Base-by-base conservation (phyloP, 2,888 invertebrate species). In the Dynastes tityus region DNA sequence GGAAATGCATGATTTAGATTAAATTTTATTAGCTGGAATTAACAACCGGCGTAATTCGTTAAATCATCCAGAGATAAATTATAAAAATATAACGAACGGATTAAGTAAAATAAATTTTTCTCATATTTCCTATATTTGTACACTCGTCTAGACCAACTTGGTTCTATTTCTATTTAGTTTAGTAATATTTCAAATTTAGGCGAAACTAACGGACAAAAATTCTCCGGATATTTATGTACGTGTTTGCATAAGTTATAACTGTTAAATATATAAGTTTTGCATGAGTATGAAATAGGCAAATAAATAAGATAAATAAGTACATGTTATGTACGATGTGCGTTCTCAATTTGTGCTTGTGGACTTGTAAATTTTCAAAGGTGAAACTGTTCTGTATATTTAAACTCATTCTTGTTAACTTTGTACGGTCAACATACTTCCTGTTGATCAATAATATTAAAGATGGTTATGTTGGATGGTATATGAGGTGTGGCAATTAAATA, bases 251-350 rank as follows among this genome's bases (percentile, higher is more conserved):
- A 61, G 61, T 61, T 27, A 11, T 68, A 68, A 68, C 68, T 68
- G 68, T 68, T 68, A 68, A 51, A 68, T 51, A 68, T 51, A 51
- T 29, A 32, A 68, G 49, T 68, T 68, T 53, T 53, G 67, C 45
- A 67, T 67, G 40, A 16, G 16, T 67, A 67, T 63, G 27, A 49
- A 29, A 51, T 29, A 51, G 51, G 51, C 27, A 68, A 68, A 68
- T 51, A 27, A n/a, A 51, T 51, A 51, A 29, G 11, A 45, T 45
- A 45, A 45, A 45, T 11, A 45, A 45, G 45, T 45, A 68, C 49
- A 68, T 32, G 16, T 45, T 68, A 29, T 53, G 68, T 53, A 68
- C 45, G 29, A 40, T 68, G 40, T 65, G 6, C 22, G 68, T 68
- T 68, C 63, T 27, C 63, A 63, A 63, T 63, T 63, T 32, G 13